Evolutionary conservation across 2,113 vertebrate genomes (phyloP), one percentile per base, ranked within the genome.

Genomic region (Manacus vitellinus): DNA sequence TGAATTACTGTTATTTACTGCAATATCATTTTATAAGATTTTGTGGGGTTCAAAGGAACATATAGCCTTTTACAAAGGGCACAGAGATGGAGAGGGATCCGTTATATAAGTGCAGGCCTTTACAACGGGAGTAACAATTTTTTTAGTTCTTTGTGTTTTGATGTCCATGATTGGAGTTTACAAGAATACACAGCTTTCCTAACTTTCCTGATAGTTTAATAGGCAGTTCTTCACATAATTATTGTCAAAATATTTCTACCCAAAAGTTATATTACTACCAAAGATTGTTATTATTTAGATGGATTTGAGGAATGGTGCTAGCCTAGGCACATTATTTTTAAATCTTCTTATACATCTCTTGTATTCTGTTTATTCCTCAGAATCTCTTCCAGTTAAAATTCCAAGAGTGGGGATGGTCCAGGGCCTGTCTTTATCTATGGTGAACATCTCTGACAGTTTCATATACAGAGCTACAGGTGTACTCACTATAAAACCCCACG

Each of bases 351-450:
- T 8, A 10, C 5, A 39, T 2, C 8, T 43, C 30, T 80, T 31
- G 9, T 21, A 51, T 7, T 58, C 31, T 31, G 12, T 12, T 66
- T 2, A 30, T 41, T 83, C 14, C 49, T n/a, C 27, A 74, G 33
- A 56, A 70, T 25, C 31, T 30, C 10, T 55, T 54, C 49, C 21
- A 74, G 21, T 27, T 68, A 72, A 44, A 77, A 44, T 58, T 68
- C 15, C 24, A 73, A 25, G 21, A 75, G 15, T 0, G 0, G 3
- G 5, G 6, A 47, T 66, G 5, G 10, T 35, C 14, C 37, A 79
- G 24, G 54, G 5, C 22, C 30, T 44, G 19, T 6, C 9, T 83
- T 65, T 71, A 49, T 13, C 23, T 52, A 43, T 41, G 35, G 6
- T 47, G 62, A 54, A 58, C 10, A 6, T 62, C 18, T 63, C 22